phyloP scores from a whole-genome alignment of 2,113 vertebrate species.

The Cryptotis parvus region DNA sequence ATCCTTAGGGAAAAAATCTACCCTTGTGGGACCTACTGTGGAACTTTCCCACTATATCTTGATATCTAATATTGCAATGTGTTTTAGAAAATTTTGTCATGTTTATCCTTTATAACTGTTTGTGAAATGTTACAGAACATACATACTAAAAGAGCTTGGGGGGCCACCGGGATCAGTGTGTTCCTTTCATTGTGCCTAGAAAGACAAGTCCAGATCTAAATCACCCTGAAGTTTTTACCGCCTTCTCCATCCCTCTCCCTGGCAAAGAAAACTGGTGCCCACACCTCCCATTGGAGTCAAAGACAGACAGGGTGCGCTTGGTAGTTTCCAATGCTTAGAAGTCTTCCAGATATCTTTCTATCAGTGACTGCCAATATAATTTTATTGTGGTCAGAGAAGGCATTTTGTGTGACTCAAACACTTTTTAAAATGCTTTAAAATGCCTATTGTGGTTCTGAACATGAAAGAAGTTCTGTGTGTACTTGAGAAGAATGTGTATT shows the following conservation, averaged over 20 bases:
- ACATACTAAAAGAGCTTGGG: background rate
- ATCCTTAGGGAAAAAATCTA: background rate
- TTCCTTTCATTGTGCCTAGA: background rate
- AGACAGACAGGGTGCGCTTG: background rate
- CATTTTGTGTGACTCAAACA: constrained; percentile 20
- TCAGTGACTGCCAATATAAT: constrained; percentile 50
- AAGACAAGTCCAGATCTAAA: constrained; percentile 40
- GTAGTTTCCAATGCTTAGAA: constrained; percentile 19
- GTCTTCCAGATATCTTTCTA: constrained; percentile 38
- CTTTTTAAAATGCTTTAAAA: constrained; percentile 44
- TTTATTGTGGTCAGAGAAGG: background rate
- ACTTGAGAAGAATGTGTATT: constrained; percentile 1
- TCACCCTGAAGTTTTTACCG: constrained; percentile 16
- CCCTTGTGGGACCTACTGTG: background rate
- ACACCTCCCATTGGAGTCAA: background rate
- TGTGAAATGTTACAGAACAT: background rate
- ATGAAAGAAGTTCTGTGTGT: background rate
- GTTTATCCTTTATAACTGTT: background rate
- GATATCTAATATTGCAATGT: background rate
- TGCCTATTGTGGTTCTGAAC: background rate
- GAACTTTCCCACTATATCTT: background rate
- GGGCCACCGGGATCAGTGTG: background rate
- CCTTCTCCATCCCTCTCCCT: constrained; percentile 7
- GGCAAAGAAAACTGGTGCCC: constrained; percentile 26
- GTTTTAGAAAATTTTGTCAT: constrained; percentile 43